Percentiles rank a stretch among this genome's conserved stretches.
phyloP scores from a whole-genome alignment of 2,113 vertebrate species.

The Tylochromis polylepis region DNA sequence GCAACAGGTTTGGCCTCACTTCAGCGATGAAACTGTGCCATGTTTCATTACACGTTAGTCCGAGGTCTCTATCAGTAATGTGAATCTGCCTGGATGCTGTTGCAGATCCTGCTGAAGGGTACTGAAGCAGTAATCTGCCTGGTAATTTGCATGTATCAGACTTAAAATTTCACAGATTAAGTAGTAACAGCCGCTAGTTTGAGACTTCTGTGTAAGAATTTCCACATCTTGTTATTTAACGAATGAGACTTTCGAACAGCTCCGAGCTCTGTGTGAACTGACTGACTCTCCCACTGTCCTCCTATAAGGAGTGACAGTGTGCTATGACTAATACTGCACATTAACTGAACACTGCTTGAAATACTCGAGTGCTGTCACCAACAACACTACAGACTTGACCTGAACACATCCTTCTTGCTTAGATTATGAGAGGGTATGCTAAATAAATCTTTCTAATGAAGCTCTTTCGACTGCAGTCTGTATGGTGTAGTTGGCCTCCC shows the following conservation, averaged over 20 bases:
- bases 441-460: not conserved
- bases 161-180: not conserved
- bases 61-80: fast-evolving
- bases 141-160: not conserved
- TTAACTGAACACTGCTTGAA: conserved; percentile 49
- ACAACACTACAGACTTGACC: not conserved
- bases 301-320: not conserved
- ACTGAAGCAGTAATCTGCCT: not conserved
- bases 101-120: not conserved
- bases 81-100: fast-evolving
- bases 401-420: not conserved
- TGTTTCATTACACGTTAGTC: not conserved
- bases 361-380: not conserved
- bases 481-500: not conserved
- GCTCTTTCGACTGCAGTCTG: not conserved
- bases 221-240: too few relatives aligned
- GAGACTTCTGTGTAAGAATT: not conserved
- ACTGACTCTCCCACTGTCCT: not conserved
- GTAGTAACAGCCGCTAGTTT: not conserved
- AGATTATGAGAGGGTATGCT: not conserved
- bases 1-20: not conserved
- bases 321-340: conserved; percentile 57
- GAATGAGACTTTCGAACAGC: too few relatives aligned
- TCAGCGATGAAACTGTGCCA: not conserved
- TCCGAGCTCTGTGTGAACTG: too few relatives aligned